Evolutionary conservation across 1,140 invertebrate genomes (phyloP).

Genomic region (Trichomalopsis sarcophagae): DNA sequence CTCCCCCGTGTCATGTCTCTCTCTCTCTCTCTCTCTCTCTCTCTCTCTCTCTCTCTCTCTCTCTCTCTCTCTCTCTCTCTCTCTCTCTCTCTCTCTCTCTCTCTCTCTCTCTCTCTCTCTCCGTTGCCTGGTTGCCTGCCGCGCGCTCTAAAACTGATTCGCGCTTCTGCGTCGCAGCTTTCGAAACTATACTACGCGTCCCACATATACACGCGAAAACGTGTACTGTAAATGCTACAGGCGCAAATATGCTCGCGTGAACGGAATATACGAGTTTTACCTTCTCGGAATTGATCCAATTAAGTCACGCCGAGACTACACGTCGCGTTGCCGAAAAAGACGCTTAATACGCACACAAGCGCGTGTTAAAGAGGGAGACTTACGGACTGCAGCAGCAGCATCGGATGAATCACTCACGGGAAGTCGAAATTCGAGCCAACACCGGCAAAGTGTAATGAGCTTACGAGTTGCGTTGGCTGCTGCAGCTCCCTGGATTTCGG

Average conservation of each 20-base stretch:
- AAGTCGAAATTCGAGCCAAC: constrained; percentile 4
- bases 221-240: not conserved
- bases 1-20: constrained; percentile 52
- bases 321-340: not conserved
- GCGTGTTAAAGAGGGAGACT: not conserved
- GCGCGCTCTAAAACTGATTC: constrained; percentile 1
- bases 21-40: not conserved
- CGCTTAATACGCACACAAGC: not conserved
- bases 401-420: not conserved
- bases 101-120: not conserved
- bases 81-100: not conserved
- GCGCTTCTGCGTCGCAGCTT: not conserved
- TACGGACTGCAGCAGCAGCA: not conserved
- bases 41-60: not conserved
- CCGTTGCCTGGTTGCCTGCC: not conserved
- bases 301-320: not conserved
- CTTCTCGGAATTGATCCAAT: not conserved
- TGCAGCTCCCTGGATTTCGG: not conserved
- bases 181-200: not conserved
- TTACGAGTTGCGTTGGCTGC: not conserved
- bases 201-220: not conserved
- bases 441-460: constrained; percentile 6
- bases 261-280: not conserved
- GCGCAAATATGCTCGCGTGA: not conserved
- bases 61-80: not conserved